Conservation (phyloP, 2,113 vertebrate species). For the Nesoenas mayeri region DNA sequence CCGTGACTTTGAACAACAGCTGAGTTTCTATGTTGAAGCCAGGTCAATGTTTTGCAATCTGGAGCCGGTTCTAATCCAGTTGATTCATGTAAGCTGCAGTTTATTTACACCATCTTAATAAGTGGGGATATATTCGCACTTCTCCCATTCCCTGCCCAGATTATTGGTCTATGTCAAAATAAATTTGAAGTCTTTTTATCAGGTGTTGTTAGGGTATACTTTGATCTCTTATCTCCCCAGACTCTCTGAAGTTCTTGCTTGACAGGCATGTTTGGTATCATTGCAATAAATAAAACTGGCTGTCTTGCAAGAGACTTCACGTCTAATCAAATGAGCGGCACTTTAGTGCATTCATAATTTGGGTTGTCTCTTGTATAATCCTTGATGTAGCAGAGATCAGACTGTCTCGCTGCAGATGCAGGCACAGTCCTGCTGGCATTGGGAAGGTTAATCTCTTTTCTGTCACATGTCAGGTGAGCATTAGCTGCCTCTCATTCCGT, state of each 20-base stretch:
- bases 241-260: background rate
- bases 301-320: background rate
- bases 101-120: background rate
- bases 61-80: slow-evolving; percentile 91
- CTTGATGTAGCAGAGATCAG: background rate
- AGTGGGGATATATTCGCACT: background rate
- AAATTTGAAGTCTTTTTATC: background rate
- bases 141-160: background rate
- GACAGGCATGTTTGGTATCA: background rate
- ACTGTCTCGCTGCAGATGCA: background rate
- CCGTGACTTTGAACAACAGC: slow-evolving; percentile 96
- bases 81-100: slow-evolving; percentile 89
- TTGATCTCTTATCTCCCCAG: background rate
- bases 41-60: slow-evolving; percentile 95
- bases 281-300: background rate
- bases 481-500: background rate
- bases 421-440: background rate
- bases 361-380: background rate
- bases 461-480: background rate
- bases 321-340: background rate
- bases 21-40: slow-evolving; percentile 97
- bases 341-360: background rate
- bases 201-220: background rate
- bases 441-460: background rate
- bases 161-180: background rate